Evolutionary conservation across 1,140 invertebrate species (phyloP).

Genomic region (Lordiphosa collinella): DNA sequence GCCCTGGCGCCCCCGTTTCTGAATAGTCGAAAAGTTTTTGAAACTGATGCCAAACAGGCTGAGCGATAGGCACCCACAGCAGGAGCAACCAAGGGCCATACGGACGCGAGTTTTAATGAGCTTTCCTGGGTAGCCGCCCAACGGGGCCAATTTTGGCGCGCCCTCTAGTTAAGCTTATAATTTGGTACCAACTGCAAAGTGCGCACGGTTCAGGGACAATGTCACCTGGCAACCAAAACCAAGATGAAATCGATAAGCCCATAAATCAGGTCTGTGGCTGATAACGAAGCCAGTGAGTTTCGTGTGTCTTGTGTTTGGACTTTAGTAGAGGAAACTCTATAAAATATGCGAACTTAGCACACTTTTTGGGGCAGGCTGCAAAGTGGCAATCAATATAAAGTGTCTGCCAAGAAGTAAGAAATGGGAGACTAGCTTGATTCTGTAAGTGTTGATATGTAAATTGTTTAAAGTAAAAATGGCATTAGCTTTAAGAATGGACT

Average conservation of each 20-base stretch:
- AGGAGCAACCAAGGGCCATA: conserved; percentile 44
- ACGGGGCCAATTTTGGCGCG: conserved; percentile 30
- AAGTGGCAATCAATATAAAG: not conserved
- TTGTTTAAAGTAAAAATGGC: too few relatives aligned
- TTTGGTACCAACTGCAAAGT: conserved; percentile 14
- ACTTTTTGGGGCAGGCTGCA: conserved; percentile 8
- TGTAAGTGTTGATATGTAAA: not conserved
- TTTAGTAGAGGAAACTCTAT: not conserved
- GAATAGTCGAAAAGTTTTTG: conserved; percentile 69
- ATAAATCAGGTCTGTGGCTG: conserved; percentile 43
- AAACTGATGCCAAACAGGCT: conserved; percentile 68
- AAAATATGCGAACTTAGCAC: conserved; percentile 7
- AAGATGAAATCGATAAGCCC: conserved; percentile 64
- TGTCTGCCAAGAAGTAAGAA: conserved; percentile 13
- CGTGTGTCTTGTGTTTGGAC: not conserved
- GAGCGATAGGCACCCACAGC: conserved; percentile 36
- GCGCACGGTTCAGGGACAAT: conserved; percentile 52
- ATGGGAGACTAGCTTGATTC: conserved; percentile 16
- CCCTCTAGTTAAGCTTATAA: conserved; percentile 58
- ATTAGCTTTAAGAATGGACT: too few relatives aligned
- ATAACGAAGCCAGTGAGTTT: conserved; percentile 18
- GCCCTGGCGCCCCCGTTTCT: conserved; percentile 19
- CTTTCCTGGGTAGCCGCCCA: conserved; percentile 56
- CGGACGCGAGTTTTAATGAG: conserved; percentile 70
- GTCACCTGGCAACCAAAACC: conserved; percentile 59